Conservation (phyloP, 2,888 invertebrate species). For the Lamellibrachia columna region DNA sequence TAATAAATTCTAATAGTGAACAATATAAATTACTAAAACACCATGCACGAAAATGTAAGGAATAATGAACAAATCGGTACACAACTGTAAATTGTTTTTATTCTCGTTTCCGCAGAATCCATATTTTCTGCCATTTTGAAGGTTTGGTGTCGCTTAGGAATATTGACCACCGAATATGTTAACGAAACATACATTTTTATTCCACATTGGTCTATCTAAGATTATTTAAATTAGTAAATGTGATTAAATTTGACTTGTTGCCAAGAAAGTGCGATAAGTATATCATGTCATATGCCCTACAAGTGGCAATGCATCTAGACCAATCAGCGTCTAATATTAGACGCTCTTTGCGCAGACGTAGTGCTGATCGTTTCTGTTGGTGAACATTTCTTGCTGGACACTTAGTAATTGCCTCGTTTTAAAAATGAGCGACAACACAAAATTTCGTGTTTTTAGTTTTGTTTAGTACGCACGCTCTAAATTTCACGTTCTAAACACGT, state of each 20-base stretch:
- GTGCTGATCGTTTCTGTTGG: background rate
- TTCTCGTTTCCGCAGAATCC: background rate
- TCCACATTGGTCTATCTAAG: background rate
- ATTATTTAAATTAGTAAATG: background rate
- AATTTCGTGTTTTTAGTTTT: background rate
- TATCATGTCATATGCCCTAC: background rate
- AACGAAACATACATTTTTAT: background rate
- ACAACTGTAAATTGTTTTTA: background rate
- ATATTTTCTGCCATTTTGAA: background rate
- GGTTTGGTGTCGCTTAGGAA: background rate
- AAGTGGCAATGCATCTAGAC: background rate
- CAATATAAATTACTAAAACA: background rate
- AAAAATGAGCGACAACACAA: background rate
- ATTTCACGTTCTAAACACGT: background rate
- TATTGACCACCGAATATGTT: background rate
- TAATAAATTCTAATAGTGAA: background rate
- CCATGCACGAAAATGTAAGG: background rate
- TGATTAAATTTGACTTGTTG: background rate
- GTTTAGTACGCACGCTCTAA: background rate
- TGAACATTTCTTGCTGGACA: background rate
- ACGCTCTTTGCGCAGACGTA: background rate
- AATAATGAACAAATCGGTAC: background rate
- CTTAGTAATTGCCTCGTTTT: constrained; percentile 9
- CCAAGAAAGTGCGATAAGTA: background rate
- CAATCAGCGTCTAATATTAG: too few species aligned